Percentiles rank a stretch among this genome's conserved stretches.
phyloP scores from a whole-genome alignment of 2,888 invertebrate species.

The Spisula solida region DNA sequence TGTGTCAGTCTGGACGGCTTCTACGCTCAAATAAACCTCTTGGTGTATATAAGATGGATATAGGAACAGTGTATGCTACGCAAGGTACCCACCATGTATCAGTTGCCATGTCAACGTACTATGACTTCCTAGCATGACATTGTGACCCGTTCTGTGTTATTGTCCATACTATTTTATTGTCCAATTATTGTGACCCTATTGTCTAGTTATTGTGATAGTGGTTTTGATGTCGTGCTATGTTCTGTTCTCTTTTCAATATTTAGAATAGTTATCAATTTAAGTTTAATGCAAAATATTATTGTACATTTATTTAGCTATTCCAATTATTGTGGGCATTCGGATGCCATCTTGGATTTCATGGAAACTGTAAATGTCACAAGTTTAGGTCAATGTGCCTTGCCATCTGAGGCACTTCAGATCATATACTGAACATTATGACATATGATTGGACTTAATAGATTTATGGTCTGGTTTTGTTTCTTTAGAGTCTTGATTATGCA shows the following conservation, averaged over 20 bases:
- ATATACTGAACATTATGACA: no score
- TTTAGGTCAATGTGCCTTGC: no score
- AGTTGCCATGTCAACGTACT: not conserved
- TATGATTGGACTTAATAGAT: no score
- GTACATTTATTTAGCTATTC: no score
- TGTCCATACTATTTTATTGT: not conserved
- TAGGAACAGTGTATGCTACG: conserved; percentile 91
- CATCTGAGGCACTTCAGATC: no score
- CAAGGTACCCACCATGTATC: conserved; percentile 89
- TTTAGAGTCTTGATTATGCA: no score
- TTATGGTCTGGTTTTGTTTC: no score
- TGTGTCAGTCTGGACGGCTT: conserved; percentile 83
- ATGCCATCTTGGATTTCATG: no score
- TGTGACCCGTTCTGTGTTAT: not conserved
- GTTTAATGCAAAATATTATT: no score
- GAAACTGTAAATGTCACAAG: no score
- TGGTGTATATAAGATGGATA: conserved; percentile 90
- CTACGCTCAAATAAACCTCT: conserved; percentile 92
- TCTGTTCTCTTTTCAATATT: not conserved
- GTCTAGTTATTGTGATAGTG: not conserved
- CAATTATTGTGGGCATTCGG: no score
- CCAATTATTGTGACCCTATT: not conserved
- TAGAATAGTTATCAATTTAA: no score
- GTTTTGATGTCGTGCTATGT: not conserved
- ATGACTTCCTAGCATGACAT: not conserved